Percentiles rank a stretch among this genome's conserved stretches.
Evolutionary conservation across 2,888 invertebrate species (phyloP).

Genomic region (Agrochola lota): DNA sequence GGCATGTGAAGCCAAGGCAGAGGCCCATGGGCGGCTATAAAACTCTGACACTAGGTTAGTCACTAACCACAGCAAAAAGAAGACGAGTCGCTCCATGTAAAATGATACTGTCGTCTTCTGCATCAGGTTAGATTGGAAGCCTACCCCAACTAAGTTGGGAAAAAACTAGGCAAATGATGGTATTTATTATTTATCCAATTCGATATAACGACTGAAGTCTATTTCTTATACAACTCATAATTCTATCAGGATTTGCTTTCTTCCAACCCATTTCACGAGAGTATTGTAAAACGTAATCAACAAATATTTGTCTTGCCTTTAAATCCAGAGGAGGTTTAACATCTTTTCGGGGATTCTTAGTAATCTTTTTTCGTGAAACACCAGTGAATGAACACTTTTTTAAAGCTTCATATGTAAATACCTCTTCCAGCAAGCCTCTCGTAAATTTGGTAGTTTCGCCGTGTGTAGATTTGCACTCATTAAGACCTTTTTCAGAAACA

Average conservation of each 20-base stretch:
- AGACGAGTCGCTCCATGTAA: background rate
- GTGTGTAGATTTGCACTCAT: background rate
- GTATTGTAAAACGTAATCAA: slow-evolving; percentile 18
- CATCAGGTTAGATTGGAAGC: background rate
- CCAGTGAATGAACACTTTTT: slow-evolving; percentile 23
- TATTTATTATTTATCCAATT: background rate
- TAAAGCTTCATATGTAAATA: slow-evolving; percentile 37
- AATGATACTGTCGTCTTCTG: background rate
- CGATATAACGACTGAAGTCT: slow-evolving; percentile 12
- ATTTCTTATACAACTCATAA: slow-evolving; percentile 16
- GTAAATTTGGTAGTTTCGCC: slow-evolving; percentile 19
- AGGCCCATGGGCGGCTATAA: no score
- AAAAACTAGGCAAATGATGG: background rate
- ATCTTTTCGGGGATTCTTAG: background rate
- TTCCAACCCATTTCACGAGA: slow-evolving; percentile 12
- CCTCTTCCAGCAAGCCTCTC: slow-evolving; percentile 5
- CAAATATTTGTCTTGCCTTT: slow-evolving; percentile 21
- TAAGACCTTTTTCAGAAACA: slow-evolving; percentile 24
- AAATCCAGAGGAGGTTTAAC: slow-evolving; percentile 8
- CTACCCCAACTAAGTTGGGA: background rate
- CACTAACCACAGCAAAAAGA: no score
- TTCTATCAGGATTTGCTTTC: background rate
- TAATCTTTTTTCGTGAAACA: background rate
- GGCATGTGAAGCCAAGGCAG: no score
- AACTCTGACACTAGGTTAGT: no score